Percentiles rank a stretch among this genome's conserved stretches.
phyloP scores from a whole-genome alignment of 2,797 vertebrate genomes.

The Acanthornis magna region DNA sequence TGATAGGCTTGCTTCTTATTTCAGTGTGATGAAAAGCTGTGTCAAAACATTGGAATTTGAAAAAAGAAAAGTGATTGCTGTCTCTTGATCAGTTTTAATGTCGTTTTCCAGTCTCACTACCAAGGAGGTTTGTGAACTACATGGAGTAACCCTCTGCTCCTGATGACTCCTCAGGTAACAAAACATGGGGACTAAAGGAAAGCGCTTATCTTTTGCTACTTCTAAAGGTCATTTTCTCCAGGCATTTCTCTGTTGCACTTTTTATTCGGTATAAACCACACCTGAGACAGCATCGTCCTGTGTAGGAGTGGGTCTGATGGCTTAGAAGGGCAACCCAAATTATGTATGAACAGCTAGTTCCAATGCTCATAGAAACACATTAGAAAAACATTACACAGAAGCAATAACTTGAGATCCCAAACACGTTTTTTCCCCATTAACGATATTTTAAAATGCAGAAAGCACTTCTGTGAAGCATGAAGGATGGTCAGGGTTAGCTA shows the following conservation, averaged over 20 bases:
- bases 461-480: constrained; percentile 34
- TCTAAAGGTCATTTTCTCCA: not conserved
- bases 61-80: not conserved
- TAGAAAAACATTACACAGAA: not conserved
- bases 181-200: not conserved
- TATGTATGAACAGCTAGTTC: not conserved
- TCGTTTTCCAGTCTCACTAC: not conserved
- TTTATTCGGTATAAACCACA: not conserved
- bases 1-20: not conserved
- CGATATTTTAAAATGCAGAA: constrained; percentile 48
- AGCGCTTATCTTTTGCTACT: not conserved
- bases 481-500: constrained; percentile 57
- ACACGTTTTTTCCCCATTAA: constrained; percentile 47
- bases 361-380: not conserved
- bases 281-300: not conserved
- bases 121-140: not conserved
- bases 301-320: not conserved
- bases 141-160: not conserved
- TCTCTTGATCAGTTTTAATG: not conserved
- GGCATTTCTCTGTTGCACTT: not conserved
- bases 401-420: constrained; percentile 32
- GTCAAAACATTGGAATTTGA: not conserved
- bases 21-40: not conserved
- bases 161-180: not conserved
- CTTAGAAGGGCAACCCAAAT: not conserved